A percentile compares a stretch with the other conserved stretches of the same genome.
Evolutionary conservation across 2,113 vertebrate species (phyloP).

Genomic region (Prolemur simus): DNA sequence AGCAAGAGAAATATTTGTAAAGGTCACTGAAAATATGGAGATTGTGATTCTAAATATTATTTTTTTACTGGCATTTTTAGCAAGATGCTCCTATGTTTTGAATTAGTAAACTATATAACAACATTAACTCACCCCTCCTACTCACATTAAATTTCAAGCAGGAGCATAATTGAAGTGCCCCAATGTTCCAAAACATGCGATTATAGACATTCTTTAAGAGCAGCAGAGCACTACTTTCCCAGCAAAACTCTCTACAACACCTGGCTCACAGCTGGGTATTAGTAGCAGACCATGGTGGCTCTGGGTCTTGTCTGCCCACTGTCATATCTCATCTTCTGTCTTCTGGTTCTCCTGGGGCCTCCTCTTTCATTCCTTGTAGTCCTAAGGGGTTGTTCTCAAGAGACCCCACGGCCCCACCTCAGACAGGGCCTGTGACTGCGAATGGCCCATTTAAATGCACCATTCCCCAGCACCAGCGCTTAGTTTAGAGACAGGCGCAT

Average conservation of each 20-base stretch:
- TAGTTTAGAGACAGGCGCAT: background rate
- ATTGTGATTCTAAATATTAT: background rate
- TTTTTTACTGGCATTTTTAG: background rate
- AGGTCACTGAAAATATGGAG: background rate
- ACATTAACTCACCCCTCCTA: background rate
- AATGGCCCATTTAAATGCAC: background rate
- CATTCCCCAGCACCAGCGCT: no score
- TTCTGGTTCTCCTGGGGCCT: background rate
- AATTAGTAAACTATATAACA: constrained; percentile 18
- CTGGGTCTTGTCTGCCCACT: background rate
- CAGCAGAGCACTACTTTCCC: background rate
- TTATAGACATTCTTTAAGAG: background rate
- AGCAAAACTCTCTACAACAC: background rate
- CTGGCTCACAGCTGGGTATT: background rate
- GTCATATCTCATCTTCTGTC: background rate
- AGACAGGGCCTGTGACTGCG: background rate
- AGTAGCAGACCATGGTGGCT: background rate
- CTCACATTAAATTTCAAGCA: background rate
- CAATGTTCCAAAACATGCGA: background rate
- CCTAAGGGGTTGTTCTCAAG: no score
- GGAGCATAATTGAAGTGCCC: background rate
- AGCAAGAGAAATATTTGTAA: constrained; percentile 21
- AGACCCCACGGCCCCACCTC: background rate
- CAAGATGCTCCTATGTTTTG: background rate
- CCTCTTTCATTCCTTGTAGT: background rate